Percentiles rank a stretch among this genome's conserved stretches.
phyloP scores from a whole-genome alignment of 2,113 vertebrate species.

The Onychostruthus taczanowskii region DNA sequence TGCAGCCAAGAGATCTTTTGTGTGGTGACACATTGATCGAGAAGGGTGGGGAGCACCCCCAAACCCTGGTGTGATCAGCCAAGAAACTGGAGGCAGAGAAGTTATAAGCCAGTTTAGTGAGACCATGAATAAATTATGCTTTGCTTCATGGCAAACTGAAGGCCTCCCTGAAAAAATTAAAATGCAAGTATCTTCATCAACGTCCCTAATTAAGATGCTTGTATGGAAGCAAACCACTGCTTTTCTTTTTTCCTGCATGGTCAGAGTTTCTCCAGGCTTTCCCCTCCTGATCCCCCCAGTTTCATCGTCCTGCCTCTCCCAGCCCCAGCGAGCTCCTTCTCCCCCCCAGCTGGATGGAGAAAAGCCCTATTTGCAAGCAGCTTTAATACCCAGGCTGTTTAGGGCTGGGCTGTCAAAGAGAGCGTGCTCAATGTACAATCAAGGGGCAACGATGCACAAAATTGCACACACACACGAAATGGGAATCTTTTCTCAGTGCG shows the following conservation, averaged over 20 bases:
- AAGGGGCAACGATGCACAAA: slow-evolving; percentile 59
- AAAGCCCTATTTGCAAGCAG: slow-evolving; percentile 4
- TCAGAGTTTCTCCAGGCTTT: slow-evolving; percentile 5
- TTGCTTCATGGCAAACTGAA: slow-evolving; percentile 17
- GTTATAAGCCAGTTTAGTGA: background rate
- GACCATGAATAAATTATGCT: background rate
- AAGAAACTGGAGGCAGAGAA: background rate
- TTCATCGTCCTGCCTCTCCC: background rate
- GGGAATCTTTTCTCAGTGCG: slow-evolving; percentile 22
- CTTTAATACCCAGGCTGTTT: slow-evolving; percentile 20
- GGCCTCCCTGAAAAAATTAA: slow-evolving; percentile 41
- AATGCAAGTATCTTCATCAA: slow-evolving; percentile 34
- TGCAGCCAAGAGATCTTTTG: background rate
- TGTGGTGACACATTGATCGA: background rate
- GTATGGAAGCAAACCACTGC: background rate
- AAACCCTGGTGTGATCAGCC: background rate
- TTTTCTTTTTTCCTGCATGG: background rate
- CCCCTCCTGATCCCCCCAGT: background rate
- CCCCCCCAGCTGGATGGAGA: background rate
- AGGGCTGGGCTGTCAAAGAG: slow-evolving; percentile 43
- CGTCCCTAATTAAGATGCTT: slow-evolving; percentile 61
- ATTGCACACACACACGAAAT: slow-evolving; percentile 34
- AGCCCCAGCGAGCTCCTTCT: background rate
- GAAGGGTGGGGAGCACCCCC: background rate
- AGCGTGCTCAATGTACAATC: slow-evolving; percentile 43